phyloP scores from a whole-genome alignment of 92 coral and sea anemone species.

The Phenganax stokvisi region DNA sequence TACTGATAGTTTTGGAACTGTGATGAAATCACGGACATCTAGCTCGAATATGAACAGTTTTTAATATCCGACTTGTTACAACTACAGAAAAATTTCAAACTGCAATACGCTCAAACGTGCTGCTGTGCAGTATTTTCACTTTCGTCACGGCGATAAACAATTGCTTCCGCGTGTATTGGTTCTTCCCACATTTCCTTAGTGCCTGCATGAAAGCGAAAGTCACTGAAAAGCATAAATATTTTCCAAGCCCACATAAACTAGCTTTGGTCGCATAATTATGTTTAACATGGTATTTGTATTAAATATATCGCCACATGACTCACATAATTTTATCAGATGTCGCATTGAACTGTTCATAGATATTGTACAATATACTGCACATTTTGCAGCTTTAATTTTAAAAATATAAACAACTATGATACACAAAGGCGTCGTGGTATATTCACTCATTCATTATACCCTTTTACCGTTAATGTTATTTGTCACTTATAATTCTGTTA shows the following conservation, averaged over 20 bases:
- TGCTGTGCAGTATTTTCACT: neutral
- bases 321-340: too few species aligned
- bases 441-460: neutral
- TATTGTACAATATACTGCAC: neutral
- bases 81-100: neutral
- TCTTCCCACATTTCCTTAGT: too few species aligned
- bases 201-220: too few species aligned
- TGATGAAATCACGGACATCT: neutral
- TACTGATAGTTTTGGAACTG: neutral
- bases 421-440: neutral
- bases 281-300: too few species aligned
- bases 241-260: too few species aligned
- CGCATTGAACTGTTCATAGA: neutral
- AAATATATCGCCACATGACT: too few species aligned
- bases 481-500: conserved; percentile 1
- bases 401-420: conserved; percentile 11
- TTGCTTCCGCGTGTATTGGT: neutral
- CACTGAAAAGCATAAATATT: too few species aligned
- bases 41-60: neutral
- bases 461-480: conserved; percentile 23
- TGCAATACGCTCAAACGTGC: neutral
- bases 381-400: conserved; percentile 2
- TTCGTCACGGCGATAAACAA: neutral
- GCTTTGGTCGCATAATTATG: too few species aligned
- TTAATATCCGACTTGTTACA: neutral